These are phyloP conservation scores for Cryptoprocta ferox DNA, from an alignment of 2,797 vertebrate species.

Conservation along the genomic window DNA sequence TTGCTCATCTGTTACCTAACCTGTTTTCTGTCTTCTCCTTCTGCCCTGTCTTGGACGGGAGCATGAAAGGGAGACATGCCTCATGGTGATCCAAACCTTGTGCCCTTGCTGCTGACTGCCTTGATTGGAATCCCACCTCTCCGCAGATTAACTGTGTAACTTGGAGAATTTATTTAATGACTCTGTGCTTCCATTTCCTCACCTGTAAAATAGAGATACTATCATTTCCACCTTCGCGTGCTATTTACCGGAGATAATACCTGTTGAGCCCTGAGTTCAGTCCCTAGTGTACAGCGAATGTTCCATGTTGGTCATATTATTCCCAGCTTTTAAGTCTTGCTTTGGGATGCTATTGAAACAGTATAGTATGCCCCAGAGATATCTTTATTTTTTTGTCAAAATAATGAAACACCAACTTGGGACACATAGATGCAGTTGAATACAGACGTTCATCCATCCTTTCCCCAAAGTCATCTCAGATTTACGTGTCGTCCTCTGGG, in stretches of 20 bases:
- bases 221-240: background rate
- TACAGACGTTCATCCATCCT: background rate
- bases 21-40: background rate
- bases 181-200: background rate
- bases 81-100: background rate
- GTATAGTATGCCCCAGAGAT: background rate
- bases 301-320: background rate
- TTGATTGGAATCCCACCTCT: too few species aligned
- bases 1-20: accelerated
- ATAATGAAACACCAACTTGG: background rate
- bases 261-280: background rate
- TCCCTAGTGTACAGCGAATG: background rate
- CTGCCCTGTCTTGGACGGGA: background rate
- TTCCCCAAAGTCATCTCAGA: background rate
- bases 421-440: background rate
- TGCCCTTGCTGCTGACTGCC: accelerated
- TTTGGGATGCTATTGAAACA: background rate
- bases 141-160: background rate
- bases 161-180: background rate
- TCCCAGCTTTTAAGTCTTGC: background rate
- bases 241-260: background rate
- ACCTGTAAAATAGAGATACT: background rate
- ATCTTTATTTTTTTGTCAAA: background rate
- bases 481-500: background rate
- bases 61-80: accelerated